Percentiles rank a stretch among this genome's conserved stretches.
phyloP scores from a whole-genome alignment of 2,113 vertebrate genomes.

The Zootoca vivipara region DNA sequence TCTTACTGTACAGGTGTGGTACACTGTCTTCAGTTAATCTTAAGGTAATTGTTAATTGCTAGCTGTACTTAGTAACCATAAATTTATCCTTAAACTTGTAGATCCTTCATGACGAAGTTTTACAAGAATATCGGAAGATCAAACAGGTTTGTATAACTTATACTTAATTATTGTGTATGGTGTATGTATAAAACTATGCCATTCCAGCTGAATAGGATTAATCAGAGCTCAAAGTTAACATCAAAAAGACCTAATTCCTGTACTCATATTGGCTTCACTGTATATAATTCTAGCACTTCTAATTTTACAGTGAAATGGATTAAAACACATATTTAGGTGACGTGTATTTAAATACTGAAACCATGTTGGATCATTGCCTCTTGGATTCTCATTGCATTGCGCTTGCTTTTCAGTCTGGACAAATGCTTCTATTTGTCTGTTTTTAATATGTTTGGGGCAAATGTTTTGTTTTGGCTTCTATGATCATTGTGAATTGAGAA shows the following conservation, averaged over 20 bases:
- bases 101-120: constrained; percentile 85
- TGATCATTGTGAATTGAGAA: background rate
- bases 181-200: background rate
- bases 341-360: background rate
- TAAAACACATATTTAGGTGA: background rate
- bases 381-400: background rate
- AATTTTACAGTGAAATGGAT: background rate
- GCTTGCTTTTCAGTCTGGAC: background rate
- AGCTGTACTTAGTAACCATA: background rate
- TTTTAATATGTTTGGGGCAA: background rate
- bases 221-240: background rate
- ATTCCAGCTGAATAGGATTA: background rate
- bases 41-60: background rate
- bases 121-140: constrained; percentile 88
- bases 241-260: background rate
- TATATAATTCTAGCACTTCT: background rate
- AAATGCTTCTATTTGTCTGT: background rate
- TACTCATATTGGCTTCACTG: background rate
- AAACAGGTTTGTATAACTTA: constrained; percentile 76
- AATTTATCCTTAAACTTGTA: constrained; percentile 59
- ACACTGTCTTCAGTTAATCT: background rate
- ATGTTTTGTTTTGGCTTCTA: background rate
- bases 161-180: background rate
- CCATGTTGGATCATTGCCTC: background rate
- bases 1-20: background rate